phyloP scores from a whole-genome alignment of 2,797 vertebrate genomes.

The Acridotheres tristis region DNA sequence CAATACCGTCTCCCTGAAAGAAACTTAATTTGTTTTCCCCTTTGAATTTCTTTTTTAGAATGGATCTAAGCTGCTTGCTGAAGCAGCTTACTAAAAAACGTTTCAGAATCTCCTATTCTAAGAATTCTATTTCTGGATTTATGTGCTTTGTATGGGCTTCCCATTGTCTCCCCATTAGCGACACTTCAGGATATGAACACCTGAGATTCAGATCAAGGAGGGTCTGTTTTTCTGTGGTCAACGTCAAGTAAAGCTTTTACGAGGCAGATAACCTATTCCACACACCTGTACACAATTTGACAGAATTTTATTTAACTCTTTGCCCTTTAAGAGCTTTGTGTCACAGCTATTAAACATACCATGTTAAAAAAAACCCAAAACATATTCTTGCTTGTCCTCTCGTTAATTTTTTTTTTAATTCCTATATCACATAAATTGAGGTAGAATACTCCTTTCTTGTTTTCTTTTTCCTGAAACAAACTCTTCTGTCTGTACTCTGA shows the following conservation, averaged over 20 bases:
- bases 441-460: not conserved
- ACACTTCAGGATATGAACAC: not conserved
- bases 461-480: not conserved
- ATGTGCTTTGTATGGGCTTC: not conserved
- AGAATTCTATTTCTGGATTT: not conserved
- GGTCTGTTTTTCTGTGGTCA: not conserved
- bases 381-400: fast-evolving
- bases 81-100: not conserved
- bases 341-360: not conserved
- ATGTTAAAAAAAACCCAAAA: not conserved
- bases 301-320: not conserved
- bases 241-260: not conserved
- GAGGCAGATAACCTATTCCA: not conserved
- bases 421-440: not conserved
- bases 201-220: not conserved
- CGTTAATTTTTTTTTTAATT: not conserved
- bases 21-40: not conserved
- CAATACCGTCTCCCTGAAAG: fast-evolving
- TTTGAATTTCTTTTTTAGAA: not conserved
- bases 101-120: not conserved
- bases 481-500: not conserved
- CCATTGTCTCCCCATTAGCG: not conserved
- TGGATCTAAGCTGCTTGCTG: not conserved
- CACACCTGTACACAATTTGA: not conserved
- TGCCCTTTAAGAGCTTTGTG: not conserved